Conservation (phyloP, 2,113 vertebrate species). For the Corythoichthys intestinalis region DNA sequence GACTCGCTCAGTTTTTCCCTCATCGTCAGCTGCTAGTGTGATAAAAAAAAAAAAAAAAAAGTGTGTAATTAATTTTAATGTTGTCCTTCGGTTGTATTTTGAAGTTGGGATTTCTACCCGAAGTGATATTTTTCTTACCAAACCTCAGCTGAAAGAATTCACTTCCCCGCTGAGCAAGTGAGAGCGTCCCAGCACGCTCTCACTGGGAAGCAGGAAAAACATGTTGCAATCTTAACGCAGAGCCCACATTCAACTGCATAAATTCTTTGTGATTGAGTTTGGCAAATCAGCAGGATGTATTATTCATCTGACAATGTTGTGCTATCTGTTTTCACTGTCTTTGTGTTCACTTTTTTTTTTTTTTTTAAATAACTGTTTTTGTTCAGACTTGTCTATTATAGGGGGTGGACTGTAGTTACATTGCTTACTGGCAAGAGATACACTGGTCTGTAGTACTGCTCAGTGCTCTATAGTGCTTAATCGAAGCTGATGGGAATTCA, state of each 20-base stretch:
- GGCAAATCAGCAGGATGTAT: conserved; percentile 11
- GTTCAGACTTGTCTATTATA: background rate
- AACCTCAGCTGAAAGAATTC: conserved; percentile 15
- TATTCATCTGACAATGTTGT: conserved; percentile 10
- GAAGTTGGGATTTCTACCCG: conserved; percentile 2
- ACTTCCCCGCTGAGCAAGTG: conserved; percentile 11
- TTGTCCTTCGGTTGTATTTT: conserved; percentile 5
- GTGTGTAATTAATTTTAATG: conserved; percentile 5
- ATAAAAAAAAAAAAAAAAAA: background rate
- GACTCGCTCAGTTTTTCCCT: conserved; percentile 5
- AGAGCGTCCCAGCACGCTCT: conserved; percentile 26
- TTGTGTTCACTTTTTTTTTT: conserved; percentile 1
- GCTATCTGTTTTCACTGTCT: background rate
- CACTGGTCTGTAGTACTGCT: background rate
- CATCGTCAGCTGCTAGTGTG: background rate
- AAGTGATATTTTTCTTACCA: conserved; percentile 19
- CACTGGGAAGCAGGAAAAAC: conserved; percentile 24
- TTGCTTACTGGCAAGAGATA: background rate
- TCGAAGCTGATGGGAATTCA: conserved; percentile 27
- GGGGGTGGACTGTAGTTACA: background rate
- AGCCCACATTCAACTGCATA: conserved; percentile 21
- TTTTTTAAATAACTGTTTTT: conserved; percentile 8
- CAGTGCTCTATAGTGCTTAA: background rate
- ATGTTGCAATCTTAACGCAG: conserved; percentile 13
- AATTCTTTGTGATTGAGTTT: conserved; percentile 27